Conservation (phyloP, 1,140 invertebrate species). For the Sycobia sp. region DNA sequence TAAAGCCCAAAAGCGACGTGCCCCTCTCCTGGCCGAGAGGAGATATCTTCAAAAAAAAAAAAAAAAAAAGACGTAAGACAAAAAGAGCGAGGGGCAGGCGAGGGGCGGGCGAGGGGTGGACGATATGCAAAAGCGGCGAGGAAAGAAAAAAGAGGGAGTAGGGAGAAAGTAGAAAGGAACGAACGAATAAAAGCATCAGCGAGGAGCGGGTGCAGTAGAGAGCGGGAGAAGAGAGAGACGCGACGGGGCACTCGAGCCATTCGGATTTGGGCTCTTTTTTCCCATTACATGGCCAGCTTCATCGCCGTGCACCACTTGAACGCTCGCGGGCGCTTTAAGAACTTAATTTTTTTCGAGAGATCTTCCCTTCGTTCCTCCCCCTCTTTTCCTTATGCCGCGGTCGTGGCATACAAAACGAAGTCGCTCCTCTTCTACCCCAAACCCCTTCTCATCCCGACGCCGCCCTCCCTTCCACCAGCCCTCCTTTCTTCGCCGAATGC, state of each 20-base stretch:
- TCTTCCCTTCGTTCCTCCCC: neutral
- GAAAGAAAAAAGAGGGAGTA: neutral
- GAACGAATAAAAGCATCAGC: conserved; percentile 2
- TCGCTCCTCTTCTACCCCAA: neutral
- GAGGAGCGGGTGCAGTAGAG: neutral
- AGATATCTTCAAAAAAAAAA: neutral
- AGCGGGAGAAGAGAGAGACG: neutral
- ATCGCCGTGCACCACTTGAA: conserved; percentile 10
- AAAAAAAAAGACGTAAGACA: neutral
- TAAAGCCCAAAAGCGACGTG: neutral
- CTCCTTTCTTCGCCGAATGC: neutral
- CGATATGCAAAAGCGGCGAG: no score
- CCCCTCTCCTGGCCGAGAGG: no score
- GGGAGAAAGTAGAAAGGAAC: conserved; percentile 6
- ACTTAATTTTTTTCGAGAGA: conserved; percentile 5
- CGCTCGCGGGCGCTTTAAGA: conserved; percentile 15
- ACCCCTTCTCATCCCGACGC: neutral
- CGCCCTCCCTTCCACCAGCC: neutral
- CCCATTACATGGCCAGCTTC: conserved; percentile 26
- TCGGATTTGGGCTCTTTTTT: conserved; percentile 13
- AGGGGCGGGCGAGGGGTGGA: no score
- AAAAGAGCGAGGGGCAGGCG: neutral
- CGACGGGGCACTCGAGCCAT: conserved; percentile 4
- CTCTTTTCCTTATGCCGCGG: neutral
- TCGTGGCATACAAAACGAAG: neutral